phyloP scores from a whole-genome alignment of 2,888 invertebrate genomes.

The Rhagium mordax region DNA sequence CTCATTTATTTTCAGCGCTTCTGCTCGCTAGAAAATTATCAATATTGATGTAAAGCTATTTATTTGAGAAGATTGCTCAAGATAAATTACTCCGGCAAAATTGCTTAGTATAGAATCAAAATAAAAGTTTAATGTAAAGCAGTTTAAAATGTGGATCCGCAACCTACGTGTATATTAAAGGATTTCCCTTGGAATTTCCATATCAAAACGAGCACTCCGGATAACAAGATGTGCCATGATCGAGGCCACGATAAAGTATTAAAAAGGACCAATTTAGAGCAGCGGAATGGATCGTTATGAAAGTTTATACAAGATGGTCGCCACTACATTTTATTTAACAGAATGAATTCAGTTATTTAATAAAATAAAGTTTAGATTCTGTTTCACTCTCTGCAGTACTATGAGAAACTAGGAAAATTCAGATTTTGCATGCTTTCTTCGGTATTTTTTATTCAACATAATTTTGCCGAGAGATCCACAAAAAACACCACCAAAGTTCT shows the following conservation, averaged over 20 bases:
- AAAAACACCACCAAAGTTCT: too few species aligned
- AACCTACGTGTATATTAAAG: not conserved
- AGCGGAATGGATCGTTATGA: not conserved
- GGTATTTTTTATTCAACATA: too few species aligned
- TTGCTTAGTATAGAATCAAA: not conserved
- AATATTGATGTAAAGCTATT: constrained; percentile 34
- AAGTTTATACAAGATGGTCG: too few species aligned
- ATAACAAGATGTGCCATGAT: too few species aligned
- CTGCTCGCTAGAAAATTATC: constrained; percentile 32
- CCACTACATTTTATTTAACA: too few species aligned
- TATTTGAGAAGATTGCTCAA: constrained; percentile 19
- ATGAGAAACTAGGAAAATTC: too few species aligned
- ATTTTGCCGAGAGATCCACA: too few species aligned
- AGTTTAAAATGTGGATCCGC: not conserved
- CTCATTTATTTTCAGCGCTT: constrained; percentile 26
- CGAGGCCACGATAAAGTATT: not conserved
- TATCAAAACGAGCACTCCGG: not conserved
- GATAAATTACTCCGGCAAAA: constrained; percentile 15
- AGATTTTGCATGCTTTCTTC: too few species aligned
- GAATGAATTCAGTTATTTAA: too few species aligned
- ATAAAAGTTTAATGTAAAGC: not conserved
- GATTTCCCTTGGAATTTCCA: not conserved
- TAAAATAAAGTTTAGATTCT: too few species aligned
- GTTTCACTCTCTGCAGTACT: too few species aligned
- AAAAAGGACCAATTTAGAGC: not conserved